These are phyloP conservation scores for Hyla sarda DNA, from an alignment of 2,113 vertebrate species.

Conservation along the genomic window DNA sequence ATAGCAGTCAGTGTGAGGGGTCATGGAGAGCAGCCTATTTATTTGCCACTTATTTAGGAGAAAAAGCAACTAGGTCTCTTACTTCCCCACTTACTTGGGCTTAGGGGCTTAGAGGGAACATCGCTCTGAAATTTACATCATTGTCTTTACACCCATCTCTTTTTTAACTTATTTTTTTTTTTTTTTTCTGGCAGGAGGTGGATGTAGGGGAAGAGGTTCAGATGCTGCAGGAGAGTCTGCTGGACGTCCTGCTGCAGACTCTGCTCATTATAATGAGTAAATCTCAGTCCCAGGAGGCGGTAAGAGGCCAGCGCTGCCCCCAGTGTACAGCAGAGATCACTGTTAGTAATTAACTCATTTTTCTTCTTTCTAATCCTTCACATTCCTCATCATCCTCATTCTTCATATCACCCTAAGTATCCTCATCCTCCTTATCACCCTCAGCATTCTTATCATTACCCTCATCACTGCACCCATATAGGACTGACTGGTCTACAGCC, in stretches of 20 bases:
- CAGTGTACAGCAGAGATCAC: constrained; percentile 99
- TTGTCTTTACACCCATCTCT: too few species aligned
- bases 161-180: constrained; percentile 37
- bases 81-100: too few species aligned
- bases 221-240: constrained; percentile 98
- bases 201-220: constrained; percentile 97
- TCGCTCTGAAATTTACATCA: too few species aligned
- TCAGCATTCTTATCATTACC: not conserved
- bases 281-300: constrained; percentile 98
- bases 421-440: constrained; percentile 56
- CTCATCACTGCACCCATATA: not conserved
- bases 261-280: constrained; percentile 98
- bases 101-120: too few species aligned
- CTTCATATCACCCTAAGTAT: constrained; percentile 57
- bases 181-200: constrained; percentile 78
- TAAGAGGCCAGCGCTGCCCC: constrained; percentile 99
- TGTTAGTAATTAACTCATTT: constrained; percentile 99
- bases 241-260: constrained; percentile 97
- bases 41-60: too few species aligned
- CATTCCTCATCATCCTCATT: constrained; percentile 55
- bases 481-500: not conserved
- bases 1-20: too few species aligned
- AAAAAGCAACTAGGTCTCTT: too few species aligned
- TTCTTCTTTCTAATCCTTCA: constrained; percentile 74
- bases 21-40: too few species aligned